A percentile compares a stretch with the other conserved stretches of the same genome.
phyloP scores from a whole-genome alignment of 2,888 invertebrate genomes.

The Drosophila aldrichi region DNA sequence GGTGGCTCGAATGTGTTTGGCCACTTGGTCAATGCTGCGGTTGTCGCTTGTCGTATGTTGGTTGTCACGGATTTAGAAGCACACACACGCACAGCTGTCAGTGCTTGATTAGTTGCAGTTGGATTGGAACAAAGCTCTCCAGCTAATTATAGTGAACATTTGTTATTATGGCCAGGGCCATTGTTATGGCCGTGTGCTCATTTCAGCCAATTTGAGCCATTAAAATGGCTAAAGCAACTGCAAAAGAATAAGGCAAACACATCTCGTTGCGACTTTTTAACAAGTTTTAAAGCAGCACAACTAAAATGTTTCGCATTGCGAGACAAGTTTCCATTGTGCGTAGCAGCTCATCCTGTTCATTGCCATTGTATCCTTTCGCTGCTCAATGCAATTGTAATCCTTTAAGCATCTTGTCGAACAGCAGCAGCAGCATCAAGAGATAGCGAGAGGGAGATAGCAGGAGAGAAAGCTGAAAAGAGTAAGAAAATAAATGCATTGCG shows the following conservation, averaged over 20 bases:
- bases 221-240: constrained; percentile 18
- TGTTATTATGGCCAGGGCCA: constrained; percentile 26
- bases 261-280: constrained; percentile 25
- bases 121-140: constrained; percentile 31
- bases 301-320: constrained; percentile 20
- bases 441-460: background rate
- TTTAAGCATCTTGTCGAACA: constrained; percentile 68
- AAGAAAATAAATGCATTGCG: constrained; percentile 59
- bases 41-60: constrained; percentile 64
- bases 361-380: constrained; percentile 29
- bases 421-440: constrained; percentile 1
- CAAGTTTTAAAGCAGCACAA: constrained; percentile 18
- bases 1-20: constrained; percentile 14
- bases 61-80: constrained; percentile 45
- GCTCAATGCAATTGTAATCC: constrained; percentile 70
- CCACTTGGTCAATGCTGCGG: constrained; percentile 61
- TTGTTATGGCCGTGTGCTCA: constrained; percentile 18
- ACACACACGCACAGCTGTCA: constrained; percentile 34
- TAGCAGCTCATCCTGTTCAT: constrained; percentile 30
- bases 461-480: background rate
- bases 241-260: background rate
- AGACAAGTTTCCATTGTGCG: constrained; percentile 42
- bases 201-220: constrained; percentile 38
- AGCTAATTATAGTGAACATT: constrained; percentile 39
- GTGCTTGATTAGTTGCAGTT: constrained; percentile 62